Base-by-base conservation (phyloP, 2,888 invertebrate species). In the Anoncus sp. region DNA sequence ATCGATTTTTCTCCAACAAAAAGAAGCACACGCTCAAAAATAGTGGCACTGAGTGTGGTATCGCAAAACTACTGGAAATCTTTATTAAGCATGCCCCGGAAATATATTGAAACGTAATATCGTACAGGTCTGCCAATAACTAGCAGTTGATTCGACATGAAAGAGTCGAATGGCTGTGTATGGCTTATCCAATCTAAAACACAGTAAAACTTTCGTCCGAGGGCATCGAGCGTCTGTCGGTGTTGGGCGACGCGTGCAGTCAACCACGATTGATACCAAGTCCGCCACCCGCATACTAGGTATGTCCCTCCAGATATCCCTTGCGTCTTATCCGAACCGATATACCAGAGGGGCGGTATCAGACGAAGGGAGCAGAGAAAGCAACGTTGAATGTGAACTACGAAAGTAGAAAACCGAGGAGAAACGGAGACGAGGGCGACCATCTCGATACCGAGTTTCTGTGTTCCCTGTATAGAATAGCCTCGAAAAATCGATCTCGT, bases 231-330 rank as follows among this genome's bases (percentile, higher is more conserved):
- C 20, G n/a, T 76, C 62, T 85, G 83, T 84, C 83, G 85, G 87
- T 84, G 81, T 83, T 84, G 82, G 53, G 45, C 47, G 65, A 74
- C 80, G 79, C 82, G 83, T 59, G 83, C 83, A 77, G 74, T 78
- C 80, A 80, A 83, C 84, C 73, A 76, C 67, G 81, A 55, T 83
- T 80, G 87, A 88, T 88, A 89, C 77, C 74, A 85, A 88, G 85
- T 87, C 88, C 77, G 77, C 84, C 80, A 78, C 73, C 79, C 82
- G 84, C 81, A 47, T 74, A 70, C 53, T 47, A 57, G 45, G 59
- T 73, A 73, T 47, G 57, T 53, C 59, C 60, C 69, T 63, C 22
- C 43, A 22, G 31, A 59, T 65, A 60, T 65, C 45, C 31, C 51
- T 51, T 27, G 47, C 31, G 45, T 71, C 60, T 76, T 67, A 55